Percentiles rank a stretch among this genome's conserved stretches.
These are phyloP conservation scores for Hypomesus transpacificus DNA, from an alignment of 2,113 vertebrate species.

Conservation along the genomic window DNA sequence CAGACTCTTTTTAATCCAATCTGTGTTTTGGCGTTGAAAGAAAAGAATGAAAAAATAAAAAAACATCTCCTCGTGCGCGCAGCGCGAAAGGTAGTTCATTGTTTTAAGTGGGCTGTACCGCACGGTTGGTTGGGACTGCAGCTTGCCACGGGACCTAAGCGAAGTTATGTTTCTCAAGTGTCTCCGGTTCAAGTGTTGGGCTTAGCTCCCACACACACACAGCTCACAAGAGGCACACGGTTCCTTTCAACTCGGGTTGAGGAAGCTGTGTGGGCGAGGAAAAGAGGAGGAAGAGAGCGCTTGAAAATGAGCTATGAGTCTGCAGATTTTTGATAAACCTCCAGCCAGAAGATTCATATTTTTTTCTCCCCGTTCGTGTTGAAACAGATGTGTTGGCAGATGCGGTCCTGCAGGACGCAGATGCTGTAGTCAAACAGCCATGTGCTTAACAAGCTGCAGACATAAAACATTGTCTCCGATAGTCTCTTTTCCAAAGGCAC, in stretches of 20 bases:
- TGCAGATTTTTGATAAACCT: conserved; percentile 59
- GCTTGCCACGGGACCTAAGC: conserved; percentile 5
- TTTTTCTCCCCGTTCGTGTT: conserved; percentile 47
- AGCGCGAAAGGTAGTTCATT: conserved; percentile 35
- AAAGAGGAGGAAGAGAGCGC: conserved; percentile 19
- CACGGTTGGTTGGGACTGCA: conserved; percentile 9
- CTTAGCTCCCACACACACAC: neutral
- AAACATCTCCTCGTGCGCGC: conserved; percentile 14
- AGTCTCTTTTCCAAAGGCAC: conserved; percentile 60
- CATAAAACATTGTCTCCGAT: conserved; percentile 73
- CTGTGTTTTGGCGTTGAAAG: conserved; percentile 60
- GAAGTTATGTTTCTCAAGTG: conserved; percentile 24
- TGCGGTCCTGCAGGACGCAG: conserved; percentile 71
- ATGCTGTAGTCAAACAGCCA: conserved; percentile 70
- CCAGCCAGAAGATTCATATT: conserved; percentile 58
- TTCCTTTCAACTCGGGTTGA: conserved; percentile 22
- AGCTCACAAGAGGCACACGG: conserved; percentile 8
- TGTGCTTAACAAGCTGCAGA: conserved; percentile 78
- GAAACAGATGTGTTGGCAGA: conserved; percentile 75
- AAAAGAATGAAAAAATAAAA: conserved; percentile 47
- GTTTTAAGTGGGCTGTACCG: conserved; percentile 45
- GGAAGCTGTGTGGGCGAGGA: neutral
- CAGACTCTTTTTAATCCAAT: conserved; percentile 68
- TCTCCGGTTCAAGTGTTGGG: conserved; percentile 26
- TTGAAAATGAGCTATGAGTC: conserved; percentile 42